Conservation (phyloP, 2,888 invertebrate genomes). For the Eretmocerus hayati region DNA sequence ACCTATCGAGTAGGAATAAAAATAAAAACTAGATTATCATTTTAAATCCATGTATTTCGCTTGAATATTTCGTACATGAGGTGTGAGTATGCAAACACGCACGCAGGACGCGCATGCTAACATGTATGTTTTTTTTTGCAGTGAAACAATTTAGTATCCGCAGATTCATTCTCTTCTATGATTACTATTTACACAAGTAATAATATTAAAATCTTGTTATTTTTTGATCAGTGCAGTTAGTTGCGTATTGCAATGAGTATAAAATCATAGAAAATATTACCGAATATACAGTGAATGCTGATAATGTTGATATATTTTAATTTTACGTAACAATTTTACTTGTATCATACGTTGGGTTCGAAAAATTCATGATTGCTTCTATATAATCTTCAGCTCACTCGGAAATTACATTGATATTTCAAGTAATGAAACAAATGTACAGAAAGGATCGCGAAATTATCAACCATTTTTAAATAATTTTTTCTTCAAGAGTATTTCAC, state of each 20-base stretch:
- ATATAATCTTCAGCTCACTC: background rate
- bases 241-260: slow-evolving; percentile 16
- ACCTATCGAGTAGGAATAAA: background rate
- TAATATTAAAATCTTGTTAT: slow-evolving; percentile 13
- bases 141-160: slow-evolving; percentile 10
- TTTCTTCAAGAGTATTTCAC: no score
- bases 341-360: slow-evolving; percentile 12
- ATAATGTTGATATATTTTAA: slow-evolving; percentile 14
- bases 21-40: slow-evolving; percentile 1
- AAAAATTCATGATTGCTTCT: background rate
- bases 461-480: no score
- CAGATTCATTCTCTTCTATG: slow-evolving; percentile 12
- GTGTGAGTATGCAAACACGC: slow-evolving; percentile 22
- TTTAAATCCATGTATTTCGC: slow-evolving; percentile 23
- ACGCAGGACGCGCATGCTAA: no score
- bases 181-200: slow-evolving; percentile 20
- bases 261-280: slow-evolving; percentile 23
- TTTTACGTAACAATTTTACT: slow-evolving; percentile 16
- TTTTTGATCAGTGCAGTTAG: slow-evolving; percentile 9
- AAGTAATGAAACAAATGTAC: no score
- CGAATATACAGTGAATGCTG: slow-evolving; percentile 21
- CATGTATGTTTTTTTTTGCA: no score
- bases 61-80: slow-evolving; percentile 21
- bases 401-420: background rate
- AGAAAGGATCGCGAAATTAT: no score